A percentile compares a stretch with the other conserved stretches of the same genome.
These are phyloP conservation scores for Druon quercuslanigerum DNA, from an alignment of 1,140 invertebrate genomes.

Conservation along the genomic window DNA sequence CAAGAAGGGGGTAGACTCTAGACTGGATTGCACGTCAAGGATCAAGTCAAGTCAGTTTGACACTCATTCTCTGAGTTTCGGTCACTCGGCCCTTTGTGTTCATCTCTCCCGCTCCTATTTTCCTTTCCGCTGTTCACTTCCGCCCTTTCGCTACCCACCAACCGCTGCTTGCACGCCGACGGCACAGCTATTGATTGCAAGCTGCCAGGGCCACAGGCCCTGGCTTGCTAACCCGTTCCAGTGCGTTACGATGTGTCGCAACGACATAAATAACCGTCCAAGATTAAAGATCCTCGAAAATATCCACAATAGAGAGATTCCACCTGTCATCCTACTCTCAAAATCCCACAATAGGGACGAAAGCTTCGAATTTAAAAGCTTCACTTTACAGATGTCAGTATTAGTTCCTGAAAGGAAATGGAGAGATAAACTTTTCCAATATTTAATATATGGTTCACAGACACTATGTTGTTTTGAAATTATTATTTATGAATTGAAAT, in stretches of 20 bases:
- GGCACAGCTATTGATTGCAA: conserved; percentile 63
- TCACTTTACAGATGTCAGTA: neutral
- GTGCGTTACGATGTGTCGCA: conserved; percentile 40
- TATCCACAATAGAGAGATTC: conserved; percentile 9
- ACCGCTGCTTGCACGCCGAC: conserved; percentile 50
- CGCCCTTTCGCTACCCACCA: conserved; percentile 45
- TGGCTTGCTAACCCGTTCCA: conserved; percentile 60
- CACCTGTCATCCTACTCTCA: neutral
- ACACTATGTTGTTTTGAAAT: too few species aligned
- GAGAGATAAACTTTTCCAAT: too few species aligned
- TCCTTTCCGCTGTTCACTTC: conserved; percentile 38
- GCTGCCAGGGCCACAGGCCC: conserved; percentile 54
- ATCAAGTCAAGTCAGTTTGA: neutral
- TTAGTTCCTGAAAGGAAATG: too few species aligned
- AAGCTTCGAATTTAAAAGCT: conserved; percentile 18
- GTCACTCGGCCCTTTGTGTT: conserved; percentile 56
- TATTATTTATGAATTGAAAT: too few species aligned
- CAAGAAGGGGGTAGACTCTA: too few species aligned
- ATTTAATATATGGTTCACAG: too few species aligned
- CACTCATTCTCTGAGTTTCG: conserved; percentile 45
- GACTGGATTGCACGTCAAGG: too few species aligned
- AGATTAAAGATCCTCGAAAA: conserved; percentile 18
- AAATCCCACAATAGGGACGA: conserved; percentile 12
- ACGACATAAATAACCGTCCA: conserved; percentile 14
- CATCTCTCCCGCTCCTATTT: conserved; percentile 42